Evolutionary conservation across 2,888 invertebrate species (phyloP), one percentile per base, ranked within the genome.

Genomic region (Phyllotreta cruciferae): DNA sequence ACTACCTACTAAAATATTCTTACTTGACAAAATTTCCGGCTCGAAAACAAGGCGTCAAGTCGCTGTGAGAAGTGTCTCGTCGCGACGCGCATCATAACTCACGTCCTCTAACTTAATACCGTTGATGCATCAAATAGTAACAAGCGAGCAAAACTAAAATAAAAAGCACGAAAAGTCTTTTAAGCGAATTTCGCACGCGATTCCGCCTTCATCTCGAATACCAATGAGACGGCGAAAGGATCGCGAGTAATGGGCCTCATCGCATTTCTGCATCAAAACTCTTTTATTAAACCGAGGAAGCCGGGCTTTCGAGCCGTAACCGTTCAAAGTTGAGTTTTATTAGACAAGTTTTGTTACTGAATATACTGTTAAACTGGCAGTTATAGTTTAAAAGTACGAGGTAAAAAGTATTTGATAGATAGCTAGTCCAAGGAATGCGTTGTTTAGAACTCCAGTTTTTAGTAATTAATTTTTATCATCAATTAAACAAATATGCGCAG

Each of bases 41-140:
- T 24, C 2, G 24, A 24, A 24, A 24, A 24, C 24, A 24, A 24
- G 24, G 24, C 24, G 24, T 24, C 24, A 24, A 24, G 24, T 24
- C 24, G 24, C 37, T 13, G 52, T 13, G 38, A 52, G 34, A 37
- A 52, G 39, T 58, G 44, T 60, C 60, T 50, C 61, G 55, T 50
- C 36, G 38, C 35, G 49, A 36, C 55, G 49, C 38, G 38, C 13
- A 45, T 60, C 66, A 60, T 66, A 56, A 60, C 58, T 66, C 56
- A 66, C 54, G 38, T 60, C 24, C 24, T 24, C 56, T 55, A 65
- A 62, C 42, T 64, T 64, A 60, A 56, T 56, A 41, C 49, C 53
- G 44, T 14, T 45, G 57, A 50, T 61, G 57, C 54, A 42, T 49
- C 57, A 61, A 61, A 54, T 14, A 41, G 36, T 24, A 24, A 24